phyloP scores from a whole-genome alignment of 1,140 invertebrate species.

The Musca domestica region DNA sequence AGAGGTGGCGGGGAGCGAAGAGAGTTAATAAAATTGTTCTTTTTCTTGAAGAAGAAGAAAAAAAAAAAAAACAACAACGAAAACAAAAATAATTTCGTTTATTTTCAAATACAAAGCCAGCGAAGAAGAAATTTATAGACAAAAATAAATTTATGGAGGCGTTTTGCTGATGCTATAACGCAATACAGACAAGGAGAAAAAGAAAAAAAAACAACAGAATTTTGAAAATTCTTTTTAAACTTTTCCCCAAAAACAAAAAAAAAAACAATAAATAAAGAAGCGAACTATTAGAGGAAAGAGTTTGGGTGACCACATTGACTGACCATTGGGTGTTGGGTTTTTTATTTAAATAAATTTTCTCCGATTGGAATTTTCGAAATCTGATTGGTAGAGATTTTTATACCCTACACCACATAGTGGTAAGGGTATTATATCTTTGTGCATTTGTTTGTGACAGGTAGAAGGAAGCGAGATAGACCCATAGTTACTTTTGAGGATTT shows the following conservation, averaged over 20 bases:
- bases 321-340: too few relatives aligned
- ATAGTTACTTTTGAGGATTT: too few relatives aligned
- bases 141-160: conserved; percentile 22
- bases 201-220: too few relatives aligned
- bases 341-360: too few relatives aligned
- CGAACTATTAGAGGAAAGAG: neutral
- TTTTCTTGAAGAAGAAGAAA: neutral
- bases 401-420: too few relatives aligned
- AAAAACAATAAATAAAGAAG: neutral
- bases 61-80: neutral
- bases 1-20: neutral
- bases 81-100: conserved; percentile 16
- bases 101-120: neutral
- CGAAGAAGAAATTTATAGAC: neutral
- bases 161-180: conserved; percentile 3
- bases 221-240: neutral
- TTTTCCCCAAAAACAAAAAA: too few relatives aligned
- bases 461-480: too few relatives aligned
- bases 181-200: conserved; percentile 3
- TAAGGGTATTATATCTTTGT: too few relatives aligned
- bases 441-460: too few relatives aligned
- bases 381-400: too few relatives aligned
- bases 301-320: neutral
- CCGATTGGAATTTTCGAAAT: too few relatives aligned
- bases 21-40: neutral